These are phyloP conservation scores for Oryzias celebensis DNA, from an alignment of 2,113 vertebrate species.

Conservation along the genomic window DNA sequence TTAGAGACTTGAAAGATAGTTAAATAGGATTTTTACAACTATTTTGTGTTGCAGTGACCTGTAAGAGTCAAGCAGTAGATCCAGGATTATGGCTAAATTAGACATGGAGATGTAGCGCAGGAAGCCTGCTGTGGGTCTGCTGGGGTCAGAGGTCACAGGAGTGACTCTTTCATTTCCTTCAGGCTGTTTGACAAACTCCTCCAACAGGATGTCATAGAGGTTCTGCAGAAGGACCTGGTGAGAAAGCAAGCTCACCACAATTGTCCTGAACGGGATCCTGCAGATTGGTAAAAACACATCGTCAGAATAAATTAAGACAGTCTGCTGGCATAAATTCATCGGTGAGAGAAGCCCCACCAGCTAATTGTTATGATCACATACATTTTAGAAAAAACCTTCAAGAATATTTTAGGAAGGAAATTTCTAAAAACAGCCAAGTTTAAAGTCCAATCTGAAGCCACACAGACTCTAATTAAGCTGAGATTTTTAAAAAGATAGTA, in stretches of 20 bases:
- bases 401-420: too few relatives aligned
- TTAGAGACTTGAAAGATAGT: accelerated
- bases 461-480: too few relatives aligned
- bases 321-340: not conserved
- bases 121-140: slow-evolving; percentile 85
- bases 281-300: not conserved
- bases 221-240: slow-evolving; percentile 98
- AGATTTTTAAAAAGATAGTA: too few relatives aligned
- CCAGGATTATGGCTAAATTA: slow-evolving; percentile 93
- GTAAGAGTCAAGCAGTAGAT: slow-evolving; percentile 95
- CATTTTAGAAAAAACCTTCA: too few relatives aligned
- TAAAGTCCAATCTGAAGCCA: too few relatives aligned
- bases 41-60: slow-evolving; percentile 35
- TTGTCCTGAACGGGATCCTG: slow-evolving; percentile 94
- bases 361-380: too few relatives aligned
- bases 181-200: slow-evolving; percentile 91
- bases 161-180: slow-evolving; percentile 79
- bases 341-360: too few relatives aligned
- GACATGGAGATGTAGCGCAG: slow-evolving; percentile 97
- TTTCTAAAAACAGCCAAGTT: too few relatives aligned
- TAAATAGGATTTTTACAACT: too few relatives aligned
- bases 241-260: slow-evolving; percentile 95
- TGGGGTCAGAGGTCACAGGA: slow-evolving; percentile 77
- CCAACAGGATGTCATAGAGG: slow-evolving; percentile 91
- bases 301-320: not conserved